Base-by-base conservation (phyloP, 2,797 vertebrate genomes). In the Aphelocoma californica region DNA sequence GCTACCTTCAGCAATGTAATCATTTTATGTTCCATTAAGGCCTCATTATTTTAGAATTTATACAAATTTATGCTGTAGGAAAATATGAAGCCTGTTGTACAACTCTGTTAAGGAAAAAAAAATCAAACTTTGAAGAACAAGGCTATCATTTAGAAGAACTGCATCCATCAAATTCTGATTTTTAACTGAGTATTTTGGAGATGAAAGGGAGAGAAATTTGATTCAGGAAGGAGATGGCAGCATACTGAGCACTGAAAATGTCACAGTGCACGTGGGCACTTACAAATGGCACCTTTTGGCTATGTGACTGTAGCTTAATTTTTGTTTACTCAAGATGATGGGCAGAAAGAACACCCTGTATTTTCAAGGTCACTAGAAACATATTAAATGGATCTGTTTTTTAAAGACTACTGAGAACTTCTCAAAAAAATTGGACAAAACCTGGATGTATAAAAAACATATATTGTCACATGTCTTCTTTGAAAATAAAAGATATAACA, bases 21-120 rank as follows among this genome's bases (percentile, higher is more conserved):
- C 8, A 50, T 93, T 95, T 96, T 86, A 60, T 82, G 45, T 91
- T 87, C 51, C 24, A 65, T 53, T 90, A 65, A 14, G 23, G 67
- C 42, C 65, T 92, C 51, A 1, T 73, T 96, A 61, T 77, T 94
- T 96, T 90, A 62, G 23, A 58, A 71, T 95, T 83, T 89, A 42
- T 93, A 69, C 7, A 73, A 80, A 60, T 53, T 56, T 42, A 67
- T 54, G 38, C 62, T 81, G 64, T 74, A 75, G 44, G 51, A 73
- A 81, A 88, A 40, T 21, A 50, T 20, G 32, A 48, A 72, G 7
- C 20, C 26, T 58, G 5, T 75, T 80, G 18, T 6, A 4, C 7
- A 20, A 40, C 44, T 72, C 29, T 24, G 9, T 23, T 56, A 51
- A 86, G 18, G 40, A 90, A 57, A 32, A 57, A 32, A 61, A 92